These are phyloP conservation scores for Heliornis fulica DNA, from an alignment of 2,113 vertebrate species.

Conservation along the genomic window DNA sequence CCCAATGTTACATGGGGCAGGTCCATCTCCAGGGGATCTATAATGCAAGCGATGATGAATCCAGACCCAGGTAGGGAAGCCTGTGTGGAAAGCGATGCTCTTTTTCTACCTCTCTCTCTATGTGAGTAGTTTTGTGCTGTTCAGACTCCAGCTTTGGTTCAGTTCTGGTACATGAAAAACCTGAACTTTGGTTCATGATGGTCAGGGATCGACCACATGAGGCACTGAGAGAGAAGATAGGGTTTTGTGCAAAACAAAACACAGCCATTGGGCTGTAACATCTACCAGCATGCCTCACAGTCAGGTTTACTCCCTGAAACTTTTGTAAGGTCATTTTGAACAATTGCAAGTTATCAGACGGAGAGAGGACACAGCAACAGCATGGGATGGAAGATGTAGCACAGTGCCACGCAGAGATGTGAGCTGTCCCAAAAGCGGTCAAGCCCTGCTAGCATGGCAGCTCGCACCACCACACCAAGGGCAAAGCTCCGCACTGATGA, in stretches of 20 bases:
- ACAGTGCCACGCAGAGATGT: accelerated
- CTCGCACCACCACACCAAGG: background rate
- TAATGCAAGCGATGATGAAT: background rate
- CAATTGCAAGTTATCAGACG: background rate
- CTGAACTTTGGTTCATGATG: background rate
- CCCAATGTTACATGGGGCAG: background rate
- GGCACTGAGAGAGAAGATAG: background rate
- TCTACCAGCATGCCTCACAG: background rate
- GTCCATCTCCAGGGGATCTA: background rate
- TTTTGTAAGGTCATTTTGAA: background rate
- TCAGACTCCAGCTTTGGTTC: background rate
- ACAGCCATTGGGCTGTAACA: background rate
- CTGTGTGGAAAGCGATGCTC: background rate
- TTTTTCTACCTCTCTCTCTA: background rate
- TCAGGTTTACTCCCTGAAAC: background rate
- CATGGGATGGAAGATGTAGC: background rate
- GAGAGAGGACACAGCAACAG: background rate
- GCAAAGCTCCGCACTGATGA: accelerated
- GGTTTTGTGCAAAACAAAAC: background rate
- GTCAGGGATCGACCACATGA: background rate
- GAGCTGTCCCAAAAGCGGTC: background rate
- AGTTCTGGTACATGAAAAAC: background rate
- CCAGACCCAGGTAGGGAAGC: accelerated
- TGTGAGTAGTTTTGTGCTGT: background rate
- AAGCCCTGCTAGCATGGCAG: background rate